A percentile compares a stretch with the other conserved stretches of the same genome.
These are phyloP conservation scores for Hystrix cristata DNA, from an alignment of 2,113 vertebrate genomes.

Conservation along the genomic window DNA sequence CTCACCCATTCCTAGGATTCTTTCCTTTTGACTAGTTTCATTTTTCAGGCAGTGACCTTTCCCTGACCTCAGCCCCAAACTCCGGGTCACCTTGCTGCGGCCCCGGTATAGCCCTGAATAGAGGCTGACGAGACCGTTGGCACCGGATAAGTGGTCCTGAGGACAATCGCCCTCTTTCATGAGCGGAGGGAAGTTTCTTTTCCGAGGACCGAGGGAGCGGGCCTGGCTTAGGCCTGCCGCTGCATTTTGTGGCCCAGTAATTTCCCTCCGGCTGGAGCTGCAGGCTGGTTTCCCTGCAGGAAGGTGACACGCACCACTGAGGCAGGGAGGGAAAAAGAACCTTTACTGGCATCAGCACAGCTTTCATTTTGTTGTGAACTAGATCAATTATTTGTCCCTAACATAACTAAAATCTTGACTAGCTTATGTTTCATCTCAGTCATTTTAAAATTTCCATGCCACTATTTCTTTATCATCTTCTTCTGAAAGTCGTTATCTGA, in stretches of 20 bases:
- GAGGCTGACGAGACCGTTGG: slow-evolving; percentile 74
- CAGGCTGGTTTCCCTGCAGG: slow-evolving; percentile 68
- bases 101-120: slow-evolving; percentile 69
- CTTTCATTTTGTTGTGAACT: slow-evolving; percentile 41
- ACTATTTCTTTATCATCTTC: background rate
- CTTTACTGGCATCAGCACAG: background rate
- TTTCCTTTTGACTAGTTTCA: slow-evolving; percentile 81
- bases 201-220: slow-evolving; percentile 63
- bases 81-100: slow-evolving; percentile 79
- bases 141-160: slow-evolving; percentile 75
- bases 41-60: slow-evolving; percentile 78
- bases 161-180: slow-evolving; percentile 80
- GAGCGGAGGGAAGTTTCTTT: slow-evolving; percentile 74
- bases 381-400: slow-evolving; percentile 49
- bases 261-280: slow-evolving; percentile 73
- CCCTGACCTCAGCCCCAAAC: slow-evolving; percentile 78
- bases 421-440: slow-evolving; percentile 41
- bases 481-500: slow-evolving; percentile 31
- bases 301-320: slow-evolving; percentile 65
- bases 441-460: slow-evolving; percentile 4
- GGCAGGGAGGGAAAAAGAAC: slow-evolving; percentile 46
- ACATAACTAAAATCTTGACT: slow-evolving; percentile 47
- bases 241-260: slow-evolving; percentile 74
- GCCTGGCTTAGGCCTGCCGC: slow-evolving; percentile 46
- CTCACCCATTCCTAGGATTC: slow-evolving; percentile 80